Base-by-base conservation (phyloP, 2,113 vertebrate species). In the Numenius arquata region DNA sequence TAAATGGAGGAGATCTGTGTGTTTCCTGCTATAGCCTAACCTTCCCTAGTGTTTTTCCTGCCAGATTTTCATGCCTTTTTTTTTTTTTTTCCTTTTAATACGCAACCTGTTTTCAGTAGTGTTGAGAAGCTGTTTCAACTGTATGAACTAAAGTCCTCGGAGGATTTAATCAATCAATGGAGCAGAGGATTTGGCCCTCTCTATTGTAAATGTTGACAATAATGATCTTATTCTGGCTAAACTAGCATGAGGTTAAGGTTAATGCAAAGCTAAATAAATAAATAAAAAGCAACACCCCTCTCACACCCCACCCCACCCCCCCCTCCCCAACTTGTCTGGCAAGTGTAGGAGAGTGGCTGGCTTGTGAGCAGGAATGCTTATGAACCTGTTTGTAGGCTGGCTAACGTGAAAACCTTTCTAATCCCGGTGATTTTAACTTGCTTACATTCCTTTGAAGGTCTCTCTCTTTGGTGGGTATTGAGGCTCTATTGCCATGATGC, bases 391-490 rank as follows among this genome's bases (percentile, higher is more conserved):
- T 85, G 86, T 67, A 62, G 92, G n/a, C 45, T 79, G 85, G 53
- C 90, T 94, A 61, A 93, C 1, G 10, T 32, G 70, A 95, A 97
- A 96, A 89, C 83, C 70, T 62, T 93, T 88, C 86, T 96, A 90
- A 95, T 96, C 90, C 93, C 56, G 34, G 88, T 17, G 90, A 88
- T 76, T 97, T 95, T 36, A 76, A 82, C 91, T 90, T 97, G 90
- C 97, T 96, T 96, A 90, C 95, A 93, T 97, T 95, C 95, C 96
- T 95, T 96, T 96, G 97, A 97, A 97, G 89, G 77, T 70, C 47
- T 66, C 93, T 63, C 52, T 96, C 80, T 81, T 92, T 89, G 95
- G 92, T 90, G 85, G 94, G 67, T 74, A 88, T 78, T 30, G 58
- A 96, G 92, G 72, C 63, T 93, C 73, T 92, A 66, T 93, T 88